A percentile compares a stretch with the other conserved stretches of the same genome.
Evolutionary conservation across 1,140 invertebrate genomes (phyloP).

Genomic region (Drosophila saltans): DNA sequence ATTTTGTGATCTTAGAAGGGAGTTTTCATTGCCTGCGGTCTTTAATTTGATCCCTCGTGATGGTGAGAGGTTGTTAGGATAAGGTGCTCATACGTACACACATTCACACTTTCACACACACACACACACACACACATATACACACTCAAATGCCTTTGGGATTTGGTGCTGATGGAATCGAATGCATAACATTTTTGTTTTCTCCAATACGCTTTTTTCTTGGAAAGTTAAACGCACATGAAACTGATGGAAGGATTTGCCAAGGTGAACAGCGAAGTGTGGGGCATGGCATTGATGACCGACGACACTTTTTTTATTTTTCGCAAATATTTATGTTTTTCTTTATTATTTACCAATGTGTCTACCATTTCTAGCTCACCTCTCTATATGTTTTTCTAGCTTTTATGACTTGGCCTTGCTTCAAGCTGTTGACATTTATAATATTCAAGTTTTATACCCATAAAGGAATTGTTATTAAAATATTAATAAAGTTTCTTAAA

Average conservation of each 20-base stretch:
- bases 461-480: too few relatives aligned
- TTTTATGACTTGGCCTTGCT: slow-evolving; percentile 52
- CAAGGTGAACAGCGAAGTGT: neutral
- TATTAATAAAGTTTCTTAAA: too few relatives aligned
- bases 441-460: neutral
- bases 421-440: slow-evolving; percentile 26
- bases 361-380: slow-evolving; percentile 11
- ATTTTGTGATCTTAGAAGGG: slow-evolving; percentile 8
- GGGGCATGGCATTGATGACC: slow-evolving; percentile 10
- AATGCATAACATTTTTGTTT: slow-evolving; percentile 36
- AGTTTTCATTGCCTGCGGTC: slow-evolving; percentile 21
- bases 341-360: slow-evolving; percentile 41
- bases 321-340: slow-evolving; percentile 53
- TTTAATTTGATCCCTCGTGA: slow-evolving; percentile 42
- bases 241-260: slow-evolving; percentile 29
- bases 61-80: slow-evolving; percentile 21
- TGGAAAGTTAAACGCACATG: slow-evolving; percentile 27
- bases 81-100: neutral
- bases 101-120: slow-evolving; percentile 19
- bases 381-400: slow-evolving; percentile 44
- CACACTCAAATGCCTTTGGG: slow-evolving; percentile 28
- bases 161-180: slow-evolving; percentile 21
- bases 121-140: slow-evolving; percentile 12
- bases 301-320: slow-evolving; percentile 35
- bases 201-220: slow-evolving; percentile 23